These are phyloP conservation scores for Coleophora flavipennella DNA, from an alignment of 2,888 invertebrate species.

Conservation along the genomic window DNA sequence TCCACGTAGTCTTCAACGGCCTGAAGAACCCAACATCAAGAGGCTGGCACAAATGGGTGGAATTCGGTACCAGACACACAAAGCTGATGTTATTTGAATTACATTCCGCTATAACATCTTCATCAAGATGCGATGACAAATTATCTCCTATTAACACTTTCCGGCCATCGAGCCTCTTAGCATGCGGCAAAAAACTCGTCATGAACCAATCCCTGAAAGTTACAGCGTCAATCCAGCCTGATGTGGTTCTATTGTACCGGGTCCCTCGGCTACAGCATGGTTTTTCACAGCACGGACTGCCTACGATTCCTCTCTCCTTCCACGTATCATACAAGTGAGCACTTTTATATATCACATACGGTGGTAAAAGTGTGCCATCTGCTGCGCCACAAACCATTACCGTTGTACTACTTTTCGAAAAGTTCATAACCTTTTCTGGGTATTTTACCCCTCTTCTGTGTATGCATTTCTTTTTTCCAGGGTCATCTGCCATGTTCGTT, in stretches of 20 bases:
- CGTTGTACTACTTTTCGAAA: no score
- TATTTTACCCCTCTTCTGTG: no score
- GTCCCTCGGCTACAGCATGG: not conserved
- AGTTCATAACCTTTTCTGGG: no score
- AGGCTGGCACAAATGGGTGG: conserved; percentile 12
- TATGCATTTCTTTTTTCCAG: no score
- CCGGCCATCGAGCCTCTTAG: conserved; percentile 5
- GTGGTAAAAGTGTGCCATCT: no score
- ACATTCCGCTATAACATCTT: conserved; percentile 9
- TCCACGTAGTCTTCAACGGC: conserved; percentile 8
- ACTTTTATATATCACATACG: no score
- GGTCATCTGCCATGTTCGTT: no score
- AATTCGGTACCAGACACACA: conserved; percentile 13
- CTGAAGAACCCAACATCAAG: conserved; percentile 9
- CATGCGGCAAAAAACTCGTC: conserved; percentile 5
- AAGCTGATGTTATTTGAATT: conserved; percentile 11
- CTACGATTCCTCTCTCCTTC: no score
- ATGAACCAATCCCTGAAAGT: conserved; percentile 13
- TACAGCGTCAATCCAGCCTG: conserved; percentile 9
- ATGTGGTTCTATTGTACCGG: conserved; percentile 7
- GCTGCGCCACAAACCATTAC: no score
- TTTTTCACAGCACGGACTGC: conserved; percentile 1
- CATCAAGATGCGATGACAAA: conserved; percentile 14
- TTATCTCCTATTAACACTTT: conserved; percentile 15
- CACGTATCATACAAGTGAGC: no score